A percentile compares a stretch with the other conserved stretches of the same genome.
Conservation (phyloP, 92 coral and sea anemone species). For the Umimayanthus kanabou region DNA sequence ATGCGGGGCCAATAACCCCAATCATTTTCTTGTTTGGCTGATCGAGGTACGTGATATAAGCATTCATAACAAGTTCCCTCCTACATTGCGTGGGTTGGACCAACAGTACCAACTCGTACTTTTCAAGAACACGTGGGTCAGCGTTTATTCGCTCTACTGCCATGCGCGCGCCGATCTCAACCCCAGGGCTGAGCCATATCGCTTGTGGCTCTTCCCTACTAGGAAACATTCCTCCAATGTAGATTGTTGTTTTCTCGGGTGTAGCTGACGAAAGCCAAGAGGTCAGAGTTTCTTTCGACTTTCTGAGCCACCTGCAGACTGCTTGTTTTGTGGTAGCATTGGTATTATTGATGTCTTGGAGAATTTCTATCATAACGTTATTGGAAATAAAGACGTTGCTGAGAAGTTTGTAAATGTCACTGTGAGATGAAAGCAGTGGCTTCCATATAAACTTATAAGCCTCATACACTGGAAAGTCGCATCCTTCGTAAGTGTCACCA, state of each 20-base stretch:
- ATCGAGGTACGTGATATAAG: conserved; percentile 69
- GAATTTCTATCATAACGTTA: conserved; percentile 49
- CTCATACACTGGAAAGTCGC: conserved; percentile 62
- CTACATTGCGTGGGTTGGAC: conserved; percentile 76
- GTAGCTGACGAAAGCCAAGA: conserved; percentile 68
- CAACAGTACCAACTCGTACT: conserved; percentile 52
- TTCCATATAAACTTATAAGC: conserved; percentile 70
- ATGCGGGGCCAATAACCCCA: conserved; percentile 80
- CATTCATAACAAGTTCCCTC: conserved; percentile 70
- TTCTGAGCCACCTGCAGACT: conserved; percentile 71
- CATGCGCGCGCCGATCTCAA: conserved; percentile 76
- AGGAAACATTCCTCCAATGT: conserved; percentile 86
- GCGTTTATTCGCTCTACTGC: conserved; percentile 67
- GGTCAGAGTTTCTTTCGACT: conserved; percentile 55
- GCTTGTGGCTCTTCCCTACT: conserved; percentile 69
- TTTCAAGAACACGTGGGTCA: conserved; percentile 51
- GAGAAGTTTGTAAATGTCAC: conserved; percentile 60
- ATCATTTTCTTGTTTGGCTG: conserved; percentile 55
- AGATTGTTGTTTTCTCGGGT: conserved; percentile 18
- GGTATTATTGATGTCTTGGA: conserved; percentile 36
- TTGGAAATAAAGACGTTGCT: conserved; percentile 45
- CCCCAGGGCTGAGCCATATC: conserved; percentile 85
- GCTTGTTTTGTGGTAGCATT: conserved; percentile 29
- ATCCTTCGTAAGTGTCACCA: conserved; percentile 22
- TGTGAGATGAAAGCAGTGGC: conserved; percentile 47